phyloP scores from a whole-genome alignment of 2,113 vertebrate species.

The Cyphomyrus discorhynchus region DNA sequence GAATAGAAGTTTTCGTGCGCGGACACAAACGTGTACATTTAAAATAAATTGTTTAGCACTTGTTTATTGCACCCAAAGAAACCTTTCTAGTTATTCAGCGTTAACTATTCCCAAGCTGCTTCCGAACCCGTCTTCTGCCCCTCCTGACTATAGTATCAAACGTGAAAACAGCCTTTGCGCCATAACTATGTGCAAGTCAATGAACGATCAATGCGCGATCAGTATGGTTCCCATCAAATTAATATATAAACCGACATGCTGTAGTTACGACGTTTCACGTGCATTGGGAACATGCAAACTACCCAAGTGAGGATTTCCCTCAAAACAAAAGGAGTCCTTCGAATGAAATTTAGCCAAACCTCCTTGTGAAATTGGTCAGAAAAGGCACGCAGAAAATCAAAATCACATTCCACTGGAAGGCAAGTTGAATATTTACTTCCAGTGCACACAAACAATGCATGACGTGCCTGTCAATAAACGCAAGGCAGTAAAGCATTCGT shows the following conservation, averaged over 20 bases:
- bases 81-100: neutral
- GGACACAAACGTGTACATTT: neutral
- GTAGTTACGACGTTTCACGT: neutral
- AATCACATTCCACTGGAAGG: neutral
- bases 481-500: neutral
- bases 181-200: neutral
- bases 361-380: neutral
- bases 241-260: neutral
- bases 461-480: neutral
- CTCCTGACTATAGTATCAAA: neutral
- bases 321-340: neutral
- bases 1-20: neutral
- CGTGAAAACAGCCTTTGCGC: neutral
- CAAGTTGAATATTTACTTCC: conserved; percentile 7
- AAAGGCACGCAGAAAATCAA: neutral
- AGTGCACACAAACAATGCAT: neutral
- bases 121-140: neutral
- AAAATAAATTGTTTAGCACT: neutral
- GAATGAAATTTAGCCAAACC: neutral
- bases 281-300: neutral
- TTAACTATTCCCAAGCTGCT: neutral
- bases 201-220: neutral
- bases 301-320: neutral
- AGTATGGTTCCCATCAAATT: neutral
- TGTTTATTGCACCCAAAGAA: neutral